phyloP scores from a whole-genome alignment of 2,113 vertebrate species.

The Pogonocichla stellata region DNA sequence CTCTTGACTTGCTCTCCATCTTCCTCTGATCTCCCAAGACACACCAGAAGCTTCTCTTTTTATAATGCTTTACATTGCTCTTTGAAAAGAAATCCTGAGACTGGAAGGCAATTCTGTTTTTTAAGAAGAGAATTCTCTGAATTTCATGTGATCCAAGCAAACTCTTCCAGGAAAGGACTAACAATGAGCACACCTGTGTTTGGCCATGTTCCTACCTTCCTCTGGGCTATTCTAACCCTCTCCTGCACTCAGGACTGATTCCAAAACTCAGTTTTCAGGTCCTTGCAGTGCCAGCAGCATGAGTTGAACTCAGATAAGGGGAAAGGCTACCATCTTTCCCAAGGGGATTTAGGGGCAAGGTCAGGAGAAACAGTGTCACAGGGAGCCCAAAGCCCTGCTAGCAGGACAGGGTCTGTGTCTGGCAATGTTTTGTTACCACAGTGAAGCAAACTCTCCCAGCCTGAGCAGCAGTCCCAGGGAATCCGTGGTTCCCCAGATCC shows the following conservation, averaged over 20 bases:
- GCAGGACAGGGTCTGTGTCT: neutral
- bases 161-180: neutral
- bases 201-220: neutral
- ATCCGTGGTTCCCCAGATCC: neutral
- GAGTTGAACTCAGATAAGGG: neutral
- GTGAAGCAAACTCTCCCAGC: neutral
- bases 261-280: neutral
- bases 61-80: neutral
- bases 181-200: neutral
- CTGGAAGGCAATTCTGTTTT: neutral
- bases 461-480: neutral
- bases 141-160: neutral
- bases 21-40: conserved; percentile 1
- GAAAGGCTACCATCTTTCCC: neutral
- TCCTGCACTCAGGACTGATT: neutral
- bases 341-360: neutral
- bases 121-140: neutral
- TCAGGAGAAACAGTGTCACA: neutral
- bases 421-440: neutral
- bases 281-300: neutral
- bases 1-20: neutral
- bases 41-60: neutral
- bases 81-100: neutral
- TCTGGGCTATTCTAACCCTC: neutral
- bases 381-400: neutral